phyloP scores from a whole-genome alignment of 1,140 invertebrate species.

The Procambarus virginalis region DNA sequence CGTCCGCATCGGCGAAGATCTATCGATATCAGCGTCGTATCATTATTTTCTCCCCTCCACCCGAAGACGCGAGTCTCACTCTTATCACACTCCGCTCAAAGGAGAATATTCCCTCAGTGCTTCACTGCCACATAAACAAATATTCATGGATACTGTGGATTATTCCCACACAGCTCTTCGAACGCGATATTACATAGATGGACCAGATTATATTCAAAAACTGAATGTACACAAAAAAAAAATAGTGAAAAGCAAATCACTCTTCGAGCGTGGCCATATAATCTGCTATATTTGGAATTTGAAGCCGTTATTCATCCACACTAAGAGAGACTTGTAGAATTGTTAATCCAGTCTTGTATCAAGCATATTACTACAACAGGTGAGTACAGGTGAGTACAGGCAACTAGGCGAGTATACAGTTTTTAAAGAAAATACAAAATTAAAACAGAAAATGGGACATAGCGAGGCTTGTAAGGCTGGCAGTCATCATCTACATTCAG shows the following conservation, averaged over 20 bases:
- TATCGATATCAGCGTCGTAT: constrained; percentile 24
- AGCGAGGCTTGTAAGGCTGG: no score
- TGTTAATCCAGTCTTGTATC: no score
- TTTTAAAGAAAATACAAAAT: no score
- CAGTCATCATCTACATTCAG: no score
- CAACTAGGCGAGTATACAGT: no score
- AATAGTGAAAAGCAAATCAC: neutral
- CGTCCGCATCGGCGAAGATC: neutral
- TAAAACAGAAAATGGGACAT: no score
- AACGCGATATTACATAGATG: constrained; percentile 32
- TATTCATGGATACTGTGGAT: constrained; percentile 40
- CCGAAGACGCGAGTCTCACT: neutral
- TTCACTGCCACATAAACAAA: constrained; percentile 11
- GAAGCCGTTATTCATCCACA: no score
- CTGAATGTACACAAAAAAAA: neutral
- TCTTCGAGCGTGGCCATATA: no score
- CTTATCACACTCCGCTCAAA: neutral
- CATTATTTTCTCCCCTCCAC: constrained; percentile 5
- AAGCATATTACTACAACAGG: no score
- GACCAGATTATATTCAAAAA: constrained; percentile 27
- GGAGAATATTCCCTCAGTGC: neutral
- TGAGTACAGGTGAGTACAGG: no score
- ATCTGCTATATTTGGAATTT: no score
- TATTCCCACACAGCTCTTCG: constrained; percentile 36
- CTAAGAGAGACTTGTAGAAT: no score